Evolutionary conservation across 35 echinoderm and acorn worm species (phyloP), one percentile per base, ranked within the genome.

Genomic region (Chiridota heheva): DNA sequence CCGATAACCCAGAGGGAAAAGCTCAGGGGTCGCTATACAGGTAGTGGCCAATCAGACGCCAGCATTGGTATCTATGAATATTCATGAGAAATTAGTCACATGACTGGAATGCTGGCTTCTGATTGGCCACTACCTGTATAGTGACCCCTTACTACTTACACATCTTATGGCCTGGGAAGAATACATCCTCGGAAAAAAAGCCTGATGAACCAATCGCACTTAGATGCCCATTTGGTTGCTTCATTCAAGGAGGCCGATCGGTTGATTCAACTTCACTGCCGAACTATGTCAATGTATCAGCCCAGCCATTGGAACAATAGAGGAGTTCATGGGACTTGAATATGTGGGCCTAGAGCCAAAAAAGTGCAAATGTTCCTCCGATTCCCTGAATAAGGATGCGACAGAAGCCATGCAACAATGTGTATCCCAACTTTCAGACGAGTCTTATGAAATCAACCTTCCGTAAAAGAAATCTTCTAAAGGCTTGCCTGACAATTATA

Each of bases 261-360:
- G 29, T 5, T 17, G 44, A 62, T 69, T 76, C 88, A 41, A 40
- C 79, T 22, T 28, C 36, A 43, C 36, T 86, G 40, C 34, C 72
- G 25, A 86, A 91, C 88, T 91, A 91, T 44, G 88, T 91, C 3
- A 86, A 80, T 70, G 82, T 91, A 7, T 91, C 82, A 48, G 72
- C 88, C 10, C 75, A 41, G 85, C 85, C 10, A 64, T 80, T 15
- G 88, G 72, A 25, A 62, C 82, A 38, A 16, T 91, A 0, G 88
- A 91, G 38, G 88, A 91, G 58, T 86, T 85, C 38, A 65, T 90
- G 39, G 88, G 81, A 8, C 51, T 85, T 20, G 88, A 85, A 36
- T 55, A 44, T 13, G 64, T 57, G 16, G 72, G 81, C 34, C 55
- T 90, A 34, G 87, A 90, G 60, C 87, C 78, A 25, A 90, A 58